phyloP scores from a whole-genome alignment of 2,113 vertebrate species.

The Macquaria australasica region DNA sequence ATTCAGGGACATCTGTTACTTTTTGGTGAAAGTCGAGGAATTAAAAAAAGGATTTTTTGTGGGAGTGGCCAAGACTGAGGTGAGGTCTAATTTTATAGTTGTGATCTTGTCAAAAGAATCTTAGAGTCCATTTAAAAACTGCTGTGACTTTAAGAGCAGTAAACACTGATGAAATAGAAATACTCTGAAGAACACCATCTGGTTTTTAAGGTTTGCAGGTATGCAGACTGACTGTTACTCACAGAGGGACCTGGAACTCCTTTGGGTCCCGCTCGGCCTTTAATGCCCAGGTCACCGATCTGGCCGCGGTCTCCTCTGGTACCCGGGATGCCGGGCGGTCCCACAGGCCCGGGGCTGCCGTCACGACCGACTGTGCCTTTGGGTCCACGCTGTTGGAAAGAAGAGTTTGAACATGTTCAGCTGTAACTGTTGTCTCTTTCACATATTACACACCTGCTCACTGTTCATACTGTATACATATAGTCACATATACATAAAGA shows the following conservation, averaged over 20 bases:
- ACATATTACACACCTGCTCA: background rate
- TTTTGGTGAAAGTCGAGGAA: no score
- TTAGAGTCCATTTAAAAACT: background rate
- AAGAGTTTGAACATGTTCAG: background rate
- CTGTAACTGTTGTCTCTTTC: background rate
- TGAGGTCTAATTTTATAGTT: background rate
- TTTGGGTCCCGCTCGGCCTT: constrained; percentile 79
- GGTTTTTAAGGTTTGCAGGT: background rate
- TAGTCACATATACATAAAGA: no score
- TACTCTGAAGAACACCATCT: no score
- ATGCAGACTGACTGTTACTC: constrained; percentile 49
- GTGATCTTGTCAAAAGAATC: background rate
- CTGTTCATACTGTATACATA: background rate
- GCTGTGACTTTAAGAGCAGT: background rate
- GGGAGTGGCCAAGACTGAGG: no score
- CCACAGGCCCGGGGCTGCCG: constrained; percentile 76
- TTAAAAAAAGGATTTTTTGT: no score
- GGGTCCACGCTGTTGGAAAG: constrained; percentile 75
- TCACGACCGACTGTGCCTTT: constrained; percentile 72
- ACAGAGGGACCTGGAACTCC: constrained; percentile 82
- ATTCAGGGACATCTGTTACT: background rate
- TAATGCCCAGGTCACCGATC: constrained; percentile 79
- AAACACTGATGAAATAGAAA: background rate
- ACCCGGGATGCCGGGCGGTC: constrained; percentile 83
- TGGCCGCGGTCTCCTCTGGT: constrained; percentile 80